Percentiles rank a stretch among this genome's conserved stretches.
Evolutionary conservation across 2,113 vertebrate species (phyloP).

Genomic region (Crotalus horridus): DNA sequence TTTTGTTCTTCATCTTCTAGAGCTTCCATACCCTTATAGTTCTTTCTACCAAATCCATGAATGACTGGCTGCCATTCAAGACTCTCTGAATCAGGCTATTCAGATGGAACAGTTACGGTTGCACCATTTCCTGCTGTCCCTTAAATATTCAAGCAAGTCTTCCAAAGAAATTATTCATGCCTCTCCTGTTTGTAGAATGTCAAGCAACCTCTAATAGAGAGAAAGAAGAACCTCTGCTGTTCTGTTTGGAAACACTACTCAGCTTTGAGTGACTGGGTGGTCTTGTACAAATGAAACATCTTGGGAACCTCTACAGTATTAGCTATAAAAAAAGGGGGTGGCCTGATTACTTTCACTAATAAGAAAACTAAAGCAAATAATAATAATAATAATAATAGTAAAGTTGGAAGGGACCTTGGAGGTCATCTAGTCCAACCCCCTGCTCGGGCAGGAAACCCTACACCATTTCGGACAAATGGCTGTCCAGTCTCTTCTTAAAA

Average conservation of each 20-base stretch:
- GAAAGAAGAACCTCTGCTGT: conserved; percentile 1
- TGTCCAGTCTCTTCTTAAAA: too few species aligned
- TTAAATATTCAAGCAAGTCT: not conserved
- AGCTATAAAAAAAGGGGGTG: not conserved
- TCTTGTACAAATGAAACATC: not conserved
- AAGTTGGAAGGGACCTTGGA: too few species aligned
- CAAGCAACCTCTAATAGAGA: conserved; percentile 25
- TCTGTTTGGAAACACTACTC: not conserved
- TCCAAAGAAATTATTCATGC: not conserved
- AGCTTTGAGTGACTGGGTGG: conserved; percentile 12
- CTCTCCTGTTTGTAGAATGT: conserved; percentile 12
- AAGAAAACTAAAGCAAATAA: not conserved
- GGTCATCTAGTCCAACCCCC: too few species aligned
- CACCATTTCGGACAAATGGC: too few species aligned
- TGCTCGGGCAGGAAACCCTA: too few species aligned
- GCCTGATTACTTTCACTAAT: not conserved
- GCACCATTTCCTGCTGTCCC: not conserved
- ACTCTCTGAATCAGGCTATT: not conserved
- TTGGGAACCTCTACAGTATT: not conserved
- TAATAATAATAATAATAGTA: too few species aligned
- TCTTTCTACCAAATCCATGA: conserved; percentile 13
- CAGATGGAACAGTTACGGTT: not conserved
- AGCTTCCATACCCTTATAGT: not conserved
- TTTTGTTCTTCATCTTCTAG: conserved; percentile 17
- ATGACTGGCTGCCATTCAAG: not conserved